These are phyloP conservation scores for Liolophura sinensis DNA, from an alignment of 1,140 invertebrate species.

Conservation along the genomic window DNA sequence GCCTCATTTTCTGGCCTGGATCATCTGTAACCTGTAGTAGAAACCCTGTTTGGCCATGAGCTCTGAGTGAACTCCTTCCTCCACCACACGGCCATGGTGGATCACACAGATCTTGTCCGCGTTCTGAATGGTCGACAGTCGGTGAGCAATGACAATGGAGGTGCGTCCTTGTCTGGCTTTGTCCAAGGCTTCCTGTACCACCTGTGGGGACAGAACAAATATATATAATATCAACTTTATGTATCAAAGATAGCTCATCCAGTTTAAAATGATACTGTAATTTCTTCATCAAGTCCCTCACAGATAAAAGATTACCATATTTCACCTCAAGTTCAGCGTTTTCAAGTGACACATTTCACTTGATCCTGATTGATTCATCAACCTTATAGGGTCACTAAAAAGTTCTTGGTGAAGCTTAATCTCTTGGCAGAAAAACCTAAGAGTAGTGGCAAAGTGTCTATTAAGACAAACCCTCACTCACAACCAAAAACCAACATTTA, in stretches of 20 bases:
- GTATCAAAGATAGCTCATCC: neutral
- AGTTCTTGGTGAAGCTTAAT: too few relatives aligned
- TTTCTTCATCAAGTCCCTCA: neutral
- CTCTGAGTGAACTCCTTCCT: slow-evolving; percentile 62
- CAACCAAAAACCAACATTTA: too few relatives aligned
- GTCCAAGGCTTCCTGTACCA: slow-evolving; percentile 64
- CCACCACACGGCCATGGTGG: slow-evolving; percentile 60
- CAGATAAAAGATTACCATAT: too few relatives aligned
- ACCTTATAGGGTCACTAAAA: too few relatives aligned
- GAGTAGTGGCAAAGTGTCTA: too few relatives aligned
- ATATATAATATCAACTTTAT: neutral
- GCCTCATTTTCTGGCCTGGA: too few relatives aligned
- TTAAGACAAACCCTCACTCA: too few relatives aligned
- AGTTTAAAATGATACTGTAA: neutral
- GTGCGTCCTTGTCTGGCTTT: slow-evolving; percentile 55
- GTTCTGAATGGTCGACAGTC: slow-evolving; percentile 65
- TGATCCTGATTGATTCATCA: too few relatives aligned
- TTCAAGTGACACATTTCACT: too few relatives aligned
- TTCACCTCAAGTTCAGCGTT: too few relatives aligned
- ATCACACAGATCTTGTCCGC: slow-evolving; percentile 65
- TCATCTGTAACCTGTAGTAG: slow-evolving; percentile 38
- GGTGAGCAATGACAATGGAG: slow-evolving; percentile 62
- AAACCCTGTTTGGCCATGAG: slow-evolving; percentile 46
- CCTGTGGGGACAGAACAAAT: slow-evolving; percentile 20
- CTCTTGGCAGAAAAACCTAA: too few relatives aligned